Evolutionary conservation across 37 sponge, comb jelly and placozoan species (phyloP).

Genomic region (Crambe crambe): DNA sequence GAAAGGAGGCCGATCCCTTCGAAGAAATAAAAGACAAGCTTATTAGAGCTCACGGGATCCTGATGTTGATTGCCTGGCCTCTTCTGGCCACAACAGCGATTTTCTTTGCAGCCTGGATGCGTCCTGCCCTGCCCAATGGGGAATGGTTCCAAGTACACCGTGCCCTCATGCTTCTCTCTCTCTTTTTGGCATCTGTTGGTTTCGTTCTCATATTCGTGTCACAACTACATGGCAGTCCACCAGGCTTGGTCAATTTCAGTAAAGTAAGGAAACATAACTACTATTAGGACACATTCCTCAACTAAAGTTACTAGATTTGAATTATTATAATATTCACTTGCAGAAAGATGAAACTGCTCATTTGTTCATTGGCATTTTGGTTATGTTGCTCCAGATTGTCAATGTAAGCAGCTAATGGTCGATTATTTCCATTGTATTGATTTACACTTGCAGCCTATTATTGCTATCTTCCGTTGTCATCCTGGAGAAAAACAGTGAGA

Average conservation of each 20-base stretch:
- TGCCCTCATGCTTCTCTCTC: slow-evolving; percentile 47
- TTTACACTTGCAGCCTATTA: slow-evolving; percentile 48
- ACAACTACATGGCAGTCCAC: not conserved
- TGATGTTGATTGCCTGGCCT: slow-evolving; percentile 72
- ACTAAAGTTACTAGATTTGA: too few relatives aligned
- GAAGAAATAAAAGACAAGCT: too few relatives aligned
- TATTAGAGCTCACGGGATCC: slow-evolving; percentile 41
- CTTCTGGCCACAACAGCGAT: slow-evolving; percentile 53
- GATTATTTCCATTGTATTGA: not conserved
- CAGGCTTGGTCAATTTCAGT: slow-evolving; percentile 45
- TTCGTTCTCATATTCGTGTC: slow-evolving; percentile 68
- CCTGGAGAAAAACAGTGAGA: slow-evolving; percentile 29
- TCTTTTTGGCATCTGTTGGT: slow-evolving; percentile 42
- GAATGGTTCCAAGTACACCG: slow-evolving; percentile 79
- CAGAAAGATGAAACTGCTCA: slow-evolving; percentile 51
- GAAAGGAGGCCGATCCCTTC: too few relatives aligned
- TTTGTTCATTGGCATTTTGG: slow-evolving; percentile 54
- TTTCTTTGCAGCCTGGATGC: slow-evolving; percentile 78
- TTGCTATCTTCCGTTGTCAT: slow-evolving; percentile 64
- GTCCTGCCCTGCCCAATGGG: slow-evolving; percentile 66
- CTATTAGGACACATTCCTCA: too few relatives aligned
- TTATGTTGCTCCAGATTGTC: slow-evolving; percentile 56
- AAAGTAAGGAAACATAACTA: too few relatives aligned
- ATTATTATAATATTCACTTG: too few relatives aligned
- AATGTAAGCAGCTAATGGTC: slow-evolving; percentile 51